Evolutionary conservation across 2,797 vertebrate species (phyloP).

Genomic region (Picus viridis): DNA sequence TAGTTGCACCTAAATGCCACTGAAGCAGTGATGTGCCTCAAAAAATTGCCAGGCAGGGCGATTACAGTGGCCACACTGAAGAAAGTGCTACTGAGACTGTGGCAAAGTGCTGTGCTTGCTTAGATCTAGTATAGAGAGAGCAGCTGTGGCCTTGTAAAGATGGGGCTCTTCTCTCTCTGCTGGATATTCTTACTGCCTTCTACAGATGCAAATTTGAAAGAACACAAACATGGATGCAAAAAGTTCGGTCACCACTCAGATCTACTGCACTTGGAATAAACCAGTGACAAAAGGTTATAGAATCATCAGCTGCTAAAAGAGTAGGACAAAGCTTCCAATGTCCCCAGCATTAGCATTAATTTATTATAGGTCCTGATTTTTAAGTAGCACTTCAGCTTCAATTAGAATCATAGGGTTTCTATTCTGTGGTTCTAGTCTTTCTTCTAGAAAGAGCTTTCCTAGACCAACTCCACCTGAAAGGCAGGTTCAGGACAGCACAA

Average conservation of each 20-base stretch:
- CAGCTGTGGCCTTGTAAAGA: not conserved
- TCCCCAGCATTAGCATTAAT: not conserved
- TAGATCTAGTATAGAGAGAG: not conserved
- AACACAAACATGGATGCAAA: not conserved
- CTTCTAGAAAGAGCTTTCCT: not conserved
- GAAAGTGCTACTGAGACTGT: not conserved
- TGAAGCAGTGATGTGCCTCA: not conserved
- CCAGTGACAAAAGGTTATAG: not conserved
- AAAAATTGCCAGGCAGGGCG: not conserved
- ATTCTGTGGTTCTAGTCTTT: too few relatives aligned
- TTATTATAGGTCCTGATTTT: not conserved
- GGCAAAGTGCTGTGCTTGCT: not conserved
- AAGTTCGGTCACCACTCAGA: not conserved
- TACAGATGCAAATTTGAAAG: not conserved
- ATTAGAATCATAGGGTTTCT: not conserved
- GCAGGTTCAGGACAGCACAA: not conserved
- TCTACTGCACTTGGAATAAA: not conserved
- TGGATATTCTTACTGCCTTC: not conserved
- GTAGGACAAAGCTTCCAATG: not conserved
- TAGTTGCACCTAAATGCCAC: not conserved
- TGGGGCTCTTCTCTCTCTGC: not conserved
- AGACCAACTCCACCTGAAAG: not conserved
- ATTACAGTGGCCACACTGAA: not conserved
- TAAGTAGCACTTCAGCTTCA: not conserved
- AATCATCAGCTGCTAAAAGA: not conserved